Conservation (phyloP, 2,113 vertebrate species). For the Heteronetta atricapilla region DNA sequence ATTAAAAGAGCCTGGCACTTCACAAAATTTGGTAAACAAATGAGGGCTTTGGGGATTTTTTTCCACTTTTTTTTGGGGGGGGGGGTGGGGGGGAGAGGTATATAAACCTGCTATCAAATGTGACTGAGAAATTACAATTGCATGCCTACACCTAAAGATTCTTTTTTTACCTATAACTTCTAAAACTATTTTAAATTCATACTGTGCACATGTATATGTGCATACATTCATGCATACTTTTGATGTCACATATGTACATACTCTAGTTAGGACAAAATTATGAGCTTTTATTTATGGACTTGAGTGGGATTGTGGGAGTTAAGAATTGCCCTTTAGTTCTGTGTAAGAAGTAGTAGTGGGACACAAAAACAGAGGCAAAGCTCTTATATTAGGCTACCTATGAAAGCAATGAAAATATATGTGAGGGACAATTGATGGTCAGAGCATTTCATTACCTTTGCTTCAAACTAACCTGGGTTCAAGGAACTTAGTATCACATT, state of each 20-base stretch:
- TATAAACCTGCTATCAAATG: not conserved
- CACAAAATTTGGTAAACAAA: constrained; percentile 1
- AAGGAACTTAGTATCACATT: not conserved
- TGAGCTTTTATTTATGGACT: not conserved
- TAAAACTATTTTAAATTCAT: not conserved
- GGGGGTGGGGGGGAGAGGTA: too few species aligned
- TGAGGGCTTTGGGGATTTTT: not conserved
- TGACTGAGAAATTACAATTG: not conserved
- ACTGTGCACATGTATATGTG: not conserved
- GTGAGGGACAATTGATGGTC: not conserved
- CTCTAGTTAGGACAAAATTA: not conserved
- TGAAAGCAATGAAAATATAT: not conserved
- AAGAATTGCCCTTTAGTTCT: not conserved
- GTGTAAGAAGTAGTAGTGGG: not conserved
- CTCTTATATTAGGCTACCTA: not conserved
- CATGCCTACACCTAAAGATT: not conserved
- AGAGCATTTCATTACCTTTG: not conserved
- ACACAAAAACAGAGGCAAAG: not conserved
- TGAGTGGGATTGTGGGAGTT: not conserved
- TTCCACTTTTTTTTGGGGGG: not conserved
- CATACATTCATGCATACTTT: not conserved
- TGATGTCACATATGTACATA: not conserved
- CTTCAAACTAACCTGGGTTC: not conserved
- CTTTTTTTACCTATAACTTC: not conserved
- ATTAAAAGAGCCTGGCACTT: constrained; percentile 16